Conservation (phyloP, 2,888 invertebrate species). For the Rapana venosa region DNA sequence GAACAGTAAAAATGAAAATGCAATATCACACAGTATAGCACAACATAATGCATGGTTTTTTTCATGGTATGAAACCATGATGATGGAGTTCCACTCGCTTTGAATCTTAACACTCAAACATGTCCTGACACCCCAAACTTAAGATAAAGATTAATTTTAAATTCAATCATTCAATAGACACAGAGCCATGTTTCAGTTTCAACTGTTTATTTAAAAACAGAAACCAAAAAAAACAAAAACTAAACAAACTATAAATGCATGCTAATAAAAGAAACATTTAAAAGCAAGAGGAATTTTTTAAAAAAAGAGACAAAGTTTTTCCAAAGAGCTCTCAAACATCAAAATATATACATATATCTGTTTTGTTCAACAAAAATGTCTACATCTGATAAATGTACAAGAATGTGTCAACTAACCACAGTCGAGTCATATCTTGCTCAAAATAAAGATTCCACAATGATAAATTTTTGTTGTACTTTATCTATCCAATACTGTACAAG, state of each 20-base stretch:
- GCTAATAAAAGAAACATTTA: slow-evolving; percentile 1
- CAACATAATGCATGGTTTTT: no score
- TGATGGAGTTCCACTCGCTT: no score
- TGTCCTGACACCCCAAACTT: no score
- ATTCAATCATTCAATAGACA: not conserved
- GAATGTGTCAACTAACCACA: not conserved
- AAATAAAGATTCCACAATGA: no score
- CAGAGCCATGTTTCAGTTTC: not conserved
- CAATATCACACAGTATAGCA: no score
- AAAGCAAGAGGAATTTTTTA: not conserved
- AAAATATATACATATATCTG: not conserved
- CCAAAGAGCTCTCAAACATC: slow-evolving; percentile 15
- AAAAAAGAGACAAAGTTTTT: not conserved
- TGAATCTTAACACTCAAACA: no score
- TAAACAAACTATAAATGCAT: slow-evolving; percentile 19
- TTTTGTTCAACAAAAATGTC: not conserved
- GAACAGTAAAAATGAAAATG: no score
- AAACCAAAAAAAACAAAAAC: not conserved
- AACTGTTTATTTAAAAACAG: slow-evolving; percentile 4
- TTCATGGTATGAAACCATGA: no score
- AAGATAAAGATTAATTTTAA: no score
- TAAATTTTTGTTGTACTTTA: no score
- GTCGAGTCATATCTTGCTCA: not conserved
- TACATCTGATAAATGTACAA: not conserved
- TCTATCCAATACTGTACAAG: not conserved